Percentiles rank a stretch among this genome's conserved stretches.
Conservation (phyloP, 2,888 invertebrate genomes). For the Himalopsyche anomala region DNA sequence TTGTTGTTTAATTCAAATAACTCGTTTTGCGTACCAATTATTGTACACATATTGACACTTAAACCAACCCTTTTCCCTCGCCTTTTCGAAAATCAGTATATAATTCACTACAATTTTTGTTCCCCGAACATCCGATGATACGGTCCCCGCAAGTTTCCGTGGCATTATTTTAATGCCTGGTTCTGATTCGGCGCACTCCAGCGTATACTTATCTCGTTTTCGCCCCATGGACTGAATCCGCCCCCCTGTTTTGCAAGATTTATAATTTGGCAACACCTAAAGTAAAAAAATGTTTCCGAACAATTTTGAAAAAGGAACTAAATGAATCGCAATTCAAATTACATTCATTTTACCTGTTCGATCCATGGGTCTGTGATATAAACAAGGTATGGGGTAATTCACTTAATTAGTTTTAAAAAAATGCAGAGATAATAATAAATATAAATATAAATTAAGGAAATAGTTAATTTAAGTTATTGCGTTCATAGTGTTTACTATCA, state of each 20-base stretch:
- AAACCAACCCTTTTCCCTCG: background rate
- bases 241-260: constrained; percentile 27
- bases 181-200: background rate
- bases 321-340: background rate
- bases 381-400: too few species aligned
- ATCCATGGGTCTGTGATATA: background rate
- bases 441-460: too few species aligned
- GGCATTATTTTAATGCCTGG: background rate
- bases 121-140: constrained; percentile 1
- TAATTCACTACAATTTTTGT: constrained; percentile 19
- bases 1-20: background rate
- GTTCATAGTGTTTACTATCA: too few species aligned
- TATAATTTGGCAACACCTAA: background rate
- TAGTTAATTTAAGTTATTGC: too few species aligned
- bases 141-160: background rate
- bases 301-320: background rate
- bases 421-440: too few species aligned
- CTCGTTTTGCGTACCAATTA: background rate
- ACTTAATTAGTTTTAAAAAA: too few species aligned
- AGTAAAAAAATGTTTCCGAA: background rate
- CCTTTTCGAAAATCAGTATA: background rate
- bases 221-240: constrained; percentile 8
- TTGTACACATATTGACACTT: constrained; percentile 1
- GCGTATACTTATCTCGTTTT: constrained; percentile 50
- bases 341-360: background rate